Conservation (phyloP, 1,140 invertebrate species). For the Himalopsyche phryganea region DNA sequence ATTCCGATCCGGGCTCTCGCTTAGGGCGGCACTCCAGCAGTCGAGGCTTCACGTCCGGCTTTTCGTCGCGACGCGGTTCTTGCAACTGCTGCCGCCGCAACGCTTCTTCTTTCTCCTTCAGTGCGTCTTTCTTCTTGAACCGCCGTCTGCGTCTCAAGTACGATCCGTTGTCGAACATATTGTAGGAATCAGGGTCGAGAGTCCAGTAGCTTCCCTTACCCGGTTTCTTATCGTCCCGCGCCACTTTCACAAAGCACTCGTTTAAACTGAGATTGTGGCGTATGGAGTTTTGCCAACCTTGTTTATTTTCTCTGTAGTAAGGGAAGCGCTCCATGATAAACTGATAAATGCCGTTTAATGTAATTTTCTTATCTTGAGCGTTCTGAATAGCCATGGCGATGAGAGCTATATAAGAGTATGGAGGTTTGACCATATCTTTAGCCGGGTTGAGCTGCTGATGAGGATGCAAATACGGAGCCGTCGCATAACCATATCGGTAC, state of each 20-base stretch:
- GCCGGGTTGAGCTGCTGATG: constrained; percentile 70
- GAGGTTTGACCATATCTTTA: constrained; percentile 92
- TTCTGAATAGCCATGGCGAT: constrained; percentile 98
- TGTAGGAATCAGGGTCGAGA: constrained; percentile 91
- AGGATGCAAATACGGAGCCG: constrained; percentile 55
- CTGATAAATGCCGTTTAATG: constrained; percentile 96
- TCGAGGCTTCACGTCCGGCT: constrained; percentile 54
- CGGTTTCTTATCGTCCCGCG: constrained; percentile 87
- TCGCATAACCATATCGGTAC: constrained; percentile 70
- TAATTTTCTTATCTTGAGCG: constrained; percentile 89
- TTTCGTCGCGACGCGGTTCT: constrained; percentile 51
- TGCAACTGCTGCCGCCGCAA: constrained; percentile 70
- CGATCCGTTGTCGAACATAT: constrained; percentile 98
- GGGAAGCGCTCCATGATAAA: constrained; percentile 98
- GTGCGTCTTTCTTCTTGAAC: constrained; percentile 94
- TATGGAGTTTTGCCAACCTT: constrained; percentile 94
- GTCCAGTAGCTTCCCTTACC: constrained; percentile 98
- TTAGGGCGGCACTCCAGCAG: constrained; percentile 61
- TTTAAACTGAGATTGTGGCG: constrained; percentile 96
- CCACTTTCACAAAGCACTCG: constrained; percentile 97
- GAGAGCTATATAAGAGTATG: constrained; percentile 96
- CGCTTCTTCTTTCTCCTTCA: constrained; percentile 84
- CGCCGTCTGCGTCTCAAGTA: constrained; percentile 85
- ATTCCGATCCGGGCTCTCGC: constrained; percentile 59
- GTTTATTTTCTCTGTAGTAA: constrained; percentile 96